These are phyloP conservation scores for Calidris pugnax DNA, from an alignment of 2,113 vertebrate species.

Conservation along the genomic window DNA sequence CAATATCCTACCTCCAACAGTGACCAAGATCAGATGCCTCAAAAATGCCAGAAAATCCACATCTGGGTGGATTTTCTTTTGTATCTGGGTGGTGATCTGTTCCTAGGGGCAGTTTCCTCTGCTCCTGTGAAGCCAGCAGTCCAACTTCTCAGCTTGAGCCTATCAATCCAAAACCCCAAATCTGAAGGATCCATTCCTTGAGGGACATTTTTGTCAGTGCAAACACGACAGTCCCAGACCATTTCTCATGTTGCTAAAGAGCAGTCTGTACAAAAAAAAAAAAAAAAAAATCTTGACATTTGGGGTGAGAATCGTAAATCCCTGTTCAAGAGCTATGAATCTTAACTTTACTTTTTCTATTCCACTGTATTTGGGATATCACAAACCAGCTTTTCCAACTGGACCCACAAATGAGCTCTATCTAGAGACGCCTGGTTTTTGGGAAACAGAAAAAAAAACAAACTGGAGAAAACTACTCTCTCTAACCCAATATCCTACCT, in stretches of 20 bases:
- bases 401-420: background rate
- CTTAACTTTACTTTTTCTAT: no score
- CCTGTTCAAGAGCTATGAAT: no score
- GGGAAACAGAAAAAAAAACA: background rate
- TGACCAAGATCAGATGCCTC: background rate
- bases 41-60: background rate
- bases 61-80: background rate
- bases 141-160: background rate
- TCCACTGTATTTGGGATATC: no score
- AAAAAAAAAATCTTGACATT: no score
- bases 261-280: background rate
- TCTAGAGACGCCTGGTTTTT: background rate
- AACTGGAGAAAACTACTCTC: background rate
- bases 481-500: background rate
- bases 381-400: background rate
- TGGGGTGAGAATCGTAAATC: no score
- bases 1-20: background rate
- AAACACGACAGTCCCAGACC: background rate
- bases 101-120: background rate
- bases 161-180: constrained; percentile 25
- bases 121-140: background rate
- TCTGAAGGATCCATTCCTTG: background rate
- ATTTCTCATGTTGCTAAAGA: constrained; percentile 24
- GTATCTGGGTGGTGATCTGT: background rate
- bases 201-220: background rate